Conservation (phyloP, 2,113 vertebrate genomes). For the Xenopus tropicalis region UCB_Xtro_10.0 CM004444.2:110675501-110676000, state of each 20-base stretch:
- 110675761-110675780: not conserved
- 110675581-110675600: not conserved
- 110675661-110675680: not conserved
- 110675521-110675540: not conserved
- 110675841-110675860: not conserved
- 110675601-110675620: not conserved
- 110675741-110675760: not conserved
- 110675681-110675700: not conserved
- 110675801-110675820: not conserved
- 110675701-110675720: not conserved
- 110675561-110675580: not conserved
- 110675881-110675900: not conserved
- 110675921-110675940: not conserved
- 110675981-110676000: not conserved
- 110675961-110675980: not conserved
- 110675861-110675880: not conserved
- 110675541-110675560: not conserved
- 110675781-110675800: not conserved
- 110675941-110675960: not conserved
- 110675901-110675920: not conserved
- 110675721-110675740: not conserved
- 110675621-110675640: not conserved
- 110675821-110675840: not conserved
- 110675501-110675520: not conserved
- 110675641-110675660: not conserved